Percentiles rank a stretch among this genome's conserved stretches.
Conservation (phyloP, 1,140 invertebrate genomes). For the Drosophila nikananu region DNA sequence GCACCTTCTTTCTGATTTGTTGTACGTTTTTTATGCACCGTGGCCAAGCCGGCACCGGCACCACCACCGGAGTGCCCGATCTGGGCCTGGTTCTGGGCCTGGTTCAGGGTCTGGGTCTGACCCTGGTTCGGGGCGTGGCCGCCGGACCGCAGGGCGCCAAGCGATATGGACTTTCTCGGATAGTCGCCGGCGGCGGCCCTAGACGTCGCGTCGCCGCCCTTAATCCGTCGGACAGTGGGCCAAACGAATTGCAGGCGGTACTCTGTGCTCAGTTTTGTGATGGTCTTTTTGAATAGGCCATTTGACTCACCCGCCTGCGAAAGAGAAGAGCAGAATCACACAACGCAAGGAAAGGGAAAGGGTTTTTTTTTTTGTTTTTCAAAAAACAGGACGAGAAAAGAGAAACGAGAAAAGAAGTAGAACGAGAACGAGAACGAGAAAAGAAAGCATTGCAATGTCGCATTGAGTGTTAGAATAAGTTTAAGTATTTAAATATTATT, state of each 20-base stretch:
- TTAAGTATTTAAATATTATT: conserved; percentile 42
- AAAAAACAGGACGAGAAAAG: conserved; percentile 33
- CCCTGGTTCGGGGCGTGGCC: conserved; percentile 84
- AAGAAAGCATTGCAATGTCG: conserved; percentile 61
- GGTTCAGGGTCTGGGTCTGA: conserved; percentile 73
- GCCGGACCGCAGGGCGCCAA: conserved; percentile 93
- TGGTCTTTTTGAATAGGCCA: conserved; percentile 89
- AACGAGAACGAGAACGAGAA: conserved; percentile 50
- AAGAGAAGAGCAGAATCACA: conserved; percentile 83
- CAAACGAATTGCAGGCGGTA: conserved; percentile 95
- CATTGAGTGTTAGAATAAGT: conserved; percentile 55
- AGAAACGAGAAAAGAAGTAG: conserved; percentile 40
- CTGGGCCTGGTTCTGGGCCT: conserved; percentile 64
- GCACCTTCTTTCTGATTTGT: conserved; percentile 86
- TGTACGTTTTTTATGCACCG: conserved; percentile 86
- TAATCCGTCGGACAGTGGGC: conserved; percentile 89
- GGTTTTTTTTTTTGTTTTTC: neutral
- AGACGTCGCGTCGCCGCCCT: conserved; percentile 84
- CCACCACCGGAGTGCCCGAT: conserved; percentile 73
- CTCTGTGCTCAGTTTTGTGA: conserved; percentile 92
- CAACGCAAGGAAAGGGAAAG: conserved; percentile 59
- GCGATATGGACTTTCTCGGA: conserved; percentile 93
- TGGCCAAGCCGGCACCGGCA: conserved; percentile 85
- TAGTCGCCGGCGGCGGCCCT: conserved; percentile 85
- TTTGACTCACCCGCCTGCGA: conserved; percentile 85